Base-by-base conservation (phyloP, 2,113 vertebrate genomes). In the Halcyon malimbica region DNA sequence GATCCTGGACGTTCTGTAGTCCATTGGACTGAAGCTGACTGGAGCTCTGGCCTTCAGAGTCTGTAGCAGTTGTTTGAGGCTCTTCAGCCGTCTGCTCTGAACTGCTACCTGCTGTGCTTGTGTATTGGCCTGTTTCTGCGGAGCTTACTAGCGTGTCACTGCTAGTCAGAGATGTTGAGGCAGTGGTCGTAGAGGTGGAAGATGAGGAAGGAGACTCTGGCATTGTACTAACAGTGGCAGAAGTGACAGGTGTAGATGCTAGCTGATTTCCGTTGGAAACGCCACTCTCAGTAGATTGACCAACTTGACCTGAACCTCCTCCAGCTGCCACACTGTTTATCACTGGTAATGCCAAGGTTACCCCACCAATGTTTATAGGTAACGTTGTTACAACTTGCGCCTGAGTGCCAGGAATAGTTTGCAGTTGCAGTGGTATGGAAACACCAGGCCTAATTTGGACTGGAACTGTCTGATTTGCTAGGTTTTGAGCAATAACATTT, bases 361-460 rank as follows among this genome's bases (percentile, higher is more conserved):
- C 98, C 84, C 99, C 99, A 78, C 99, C 99, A 24, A 99, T 98
- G 97, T 99, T 99, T 98, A 99, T 99, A 87, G 99, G 99, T 75
- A 99, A 97, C 1, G 99, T 99, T 75, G 99, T 99, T 98, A 99
- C 99, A 86, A 99, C 98, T 59, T 99, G 99, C 6, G 99, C 97
- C 97, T 99, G 99, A 91, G 99, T 98, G 87, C 99, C 99, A 91
- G 99, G 98, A 97, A 99, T 98, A 75, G 99, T 99, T 96, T 99
- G 99, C 95, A 99, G 98, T 63, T 99, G 99, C 83, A 99, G 96
- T 16, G 99, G 99, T 97, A 99, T 99, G 33, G 99, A 99, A 97
- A 99, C 98, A 76, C 99, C 99, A 29, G 99, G 99, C 78, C 99
- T 98, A 89, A 99, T 99, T 96, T 99, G 99, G 91, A 99, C 98